A percentile compares a stretch with the other conserved stretches of the same genome.
Evolutionary conservation across 1,140 invertebrate genomes (phyloP).

Genomic region (Lepidostoma basale): DNA sequence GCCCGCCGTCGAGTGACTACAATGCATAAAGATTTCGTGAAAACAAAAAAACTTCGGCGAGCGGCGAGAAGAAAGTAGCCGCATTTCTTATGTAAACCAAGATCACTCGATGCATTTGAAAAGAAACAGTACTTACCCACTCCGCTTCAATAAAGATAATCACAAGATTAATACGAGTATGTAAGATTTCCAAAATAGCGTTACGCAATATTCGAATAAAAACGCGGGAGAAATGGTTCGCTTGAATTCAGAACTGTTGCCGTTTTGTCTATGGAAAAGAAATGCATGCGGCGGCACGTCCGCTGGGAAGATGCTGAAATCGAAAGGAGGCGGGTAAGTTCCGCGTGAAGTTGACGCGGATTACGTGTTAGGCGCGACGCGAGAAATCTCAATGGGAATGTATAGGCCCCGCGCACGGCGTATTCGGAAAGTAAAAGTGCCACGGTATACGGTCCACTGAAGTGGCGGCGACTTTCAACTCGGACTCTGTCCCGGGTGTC

Average conservation of each 20-base stretch:
- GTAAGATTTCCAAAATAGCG: too few relatives aligned
- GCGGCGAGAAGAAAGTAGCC: not conserved
- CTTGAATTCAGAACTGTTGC: too few relatives aligned
- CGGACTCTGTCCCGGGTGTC: conserved; percentile 7
- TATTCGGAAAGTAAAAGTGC: conserved; percentile 45
- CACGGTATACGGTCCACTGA: conserved; percentile 39
- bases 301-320: conserved; percentile 4
- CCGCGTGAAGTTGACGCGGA: conserved; percentile 4
- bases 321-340: conserved; percentile 3
- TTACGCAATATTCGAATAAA: too few relatives aligned
- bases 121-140: conserved; percentile 2
- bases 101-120: not conserved
- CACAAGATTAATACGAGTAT: too few relatives aligned
- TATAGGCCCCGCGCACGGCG: conserved; percentile 11
- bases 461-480: conserved; percentile 41
- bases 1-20: not conserved
- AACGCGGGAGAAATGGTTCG: too few relatives aligned
- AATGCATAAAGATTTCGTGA: not conserved
- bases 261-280: not conserved
- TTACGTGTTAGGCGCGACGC: conserved; percentile 26
- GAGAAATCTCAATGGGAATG: conserved; percentile 35
- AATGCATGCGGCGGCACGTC: not conserved
- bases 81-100: not conserved
- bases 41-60: not conserved
- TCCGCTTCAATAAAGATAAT: not conserved